A percentile compares a stretch with the other conserved stretches of the same genome.
Conservation (phyloP, 2,888 invertebrate genomes). For the Lasioglossum pauxillum region DNA sequence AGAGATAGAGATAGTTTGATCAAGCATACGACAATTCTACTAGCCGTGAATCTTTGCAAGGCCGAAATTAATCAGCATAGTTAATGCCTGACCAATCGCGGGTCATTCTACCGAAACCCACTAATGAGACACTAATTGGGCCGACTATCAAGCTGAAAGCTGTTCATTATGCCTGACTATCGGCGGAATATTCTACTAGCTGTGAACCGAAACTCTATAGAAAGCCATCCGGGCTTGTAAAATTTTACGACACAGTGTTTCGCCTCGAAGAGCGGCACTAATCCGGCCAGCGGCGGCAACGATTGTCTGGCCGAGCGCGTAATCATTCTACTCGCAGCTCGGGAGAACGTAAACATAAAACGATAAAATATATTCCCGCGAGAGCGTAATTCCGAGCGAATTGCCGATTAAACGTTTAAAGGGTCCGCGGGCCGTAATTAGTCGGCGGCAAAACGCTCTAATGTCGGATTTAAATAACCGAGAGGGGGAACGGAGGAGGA, state of each 20-base stretch:
- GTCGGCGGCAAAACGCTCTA: background rate
- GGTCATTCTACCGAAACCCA: background rate
- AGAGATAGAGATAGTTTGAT: background rate
- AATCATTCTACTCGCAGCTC: background rate
- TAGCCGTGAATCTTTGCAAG: background rate
- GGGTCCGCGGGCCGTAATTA: slow-evolving; percentile 32
- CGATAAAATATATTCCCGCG: background rate
- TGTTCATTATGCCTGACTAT: background rate
- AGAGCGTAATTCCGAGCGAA: slow-evolving; percentile 4
- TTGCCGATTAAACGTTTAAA: slow-evolving; percentile 20
- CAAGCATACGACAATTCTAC: background rate
- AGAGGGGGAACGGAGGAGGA: background rate
- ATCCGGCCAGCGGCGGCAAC: background rate
- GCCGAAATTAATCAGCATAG: background rate
- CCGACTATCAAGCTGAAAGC: background rate
- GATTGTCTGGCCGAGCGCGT: slow-evolving; percentile 4
- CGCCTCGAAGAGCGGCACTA: background rate
- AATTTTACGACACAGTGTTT: background rate
- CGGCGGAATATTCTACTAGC: background rate
- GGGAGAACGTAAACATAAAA: slow-evolving; percentile 1
- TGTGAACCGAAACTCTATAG: background rate
- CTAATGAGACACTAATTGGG: background rate
- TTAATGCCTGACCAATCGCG: background rate
- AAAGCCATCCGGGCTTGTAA: background rate
- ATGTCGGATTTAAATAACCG: slow-evolving; percentile 35